Percentiles rank a stretch among this genome's conserved stretches.
Conservation (phyloP, 2,888 invertebrate genomes). For the Acanthosepion esculentum region DNA sequence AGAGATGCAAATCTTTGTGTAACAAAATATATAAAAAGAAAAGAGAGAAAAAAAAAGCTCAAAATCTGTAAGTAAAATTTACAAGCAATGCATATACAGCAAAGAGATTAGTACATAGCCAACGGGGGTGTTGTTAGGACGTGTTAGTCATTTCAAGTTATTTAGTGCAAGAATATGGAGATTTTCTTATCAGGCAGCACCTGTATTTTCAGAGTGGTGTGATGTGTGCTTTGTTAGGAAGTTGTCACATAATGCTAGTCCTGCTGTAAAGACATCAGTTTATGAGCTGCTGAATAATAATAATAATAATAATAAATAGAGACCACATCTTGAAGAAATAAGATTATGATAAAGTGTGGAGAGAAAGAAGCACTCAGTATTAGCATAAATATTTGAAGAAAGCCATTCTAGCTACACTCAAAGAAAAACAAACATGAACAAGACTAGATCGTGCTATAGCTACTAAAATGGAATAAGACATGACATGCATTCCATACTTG, state of each 20-base stretch:
- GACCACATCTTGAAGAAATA: not conserved
- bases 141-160: not conserved
- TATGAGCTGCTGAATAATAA: not conserved
- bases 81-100: not conserved
- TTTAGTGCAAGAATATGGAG: not conserved
- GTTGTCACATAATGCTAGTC: not conserved
- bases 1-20: too few relatives aligned
- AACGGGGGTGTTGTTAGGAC: not conserved
- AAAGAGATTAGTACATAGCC: not conserved
- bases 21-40: too few relatives aligned
- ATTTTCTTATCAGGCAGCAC: not conserved
- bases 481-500: not conserved
- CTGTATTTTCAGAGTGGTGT: not conserved
- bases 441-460: not conserved
- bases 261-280: slow-evolving; percentile 3
- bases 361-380: not conserved
- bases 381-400: not conserved
- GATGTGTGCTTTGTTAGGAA: not conserved
- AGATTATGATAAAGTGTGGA: not conserved
- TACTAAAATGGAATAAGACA: not conserved
- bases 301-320: slow-evolving; percentile 18
- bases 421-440: not conserved
- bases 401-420: slow-evolving; percentile 18
- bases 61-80: slow-evolving; percentile 23
- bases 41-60: too few relatives aligned